These are phyloP conservation scores for Melitaea cinxia DNA, from an alignment of 1,140 invertebrate genomes.

Conservation along the genomic window DNA sequence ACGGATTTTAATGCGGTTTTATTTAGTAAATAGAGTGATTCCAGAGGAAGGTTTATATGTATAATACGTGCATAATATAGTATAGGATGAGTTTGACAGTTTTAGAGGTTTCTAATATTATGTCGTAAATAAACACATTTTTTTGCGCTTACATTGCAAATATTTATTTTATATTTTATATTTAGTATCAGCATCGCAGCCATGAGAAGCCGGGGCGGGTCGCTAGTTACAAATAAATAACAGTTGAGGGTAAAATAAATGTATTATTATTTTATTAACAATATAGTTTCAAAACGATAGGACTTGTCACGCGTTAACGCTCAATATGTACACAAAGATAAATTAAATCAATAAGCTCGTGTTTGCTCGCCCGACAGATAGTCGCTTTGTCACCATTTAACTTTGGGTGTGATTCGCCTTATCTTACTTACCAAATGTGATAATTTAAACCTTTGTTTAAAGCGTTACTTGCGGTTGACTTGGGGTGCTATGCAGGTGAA, in stretches of 20 bases:
- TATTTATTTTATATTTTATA: no score
- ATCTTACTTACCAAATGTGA: slow-evolving; percentile 39
- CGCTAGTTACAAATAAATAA: no score
- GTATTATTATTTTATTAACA: not conserved
- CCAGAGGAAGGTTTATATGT: no score
- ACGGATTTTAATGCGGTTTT: no score
- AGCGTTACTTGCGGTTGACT: not conserved
- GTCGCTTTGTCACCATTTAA: slow-evolving; percentile 58
- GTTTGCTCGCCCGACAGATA: slow-evolving; percentile 58
- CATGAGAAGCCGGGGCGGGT: no score
- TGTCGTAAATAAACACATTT: no score
- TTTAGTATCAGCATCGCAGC: no score
- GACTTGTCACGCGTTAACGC: slow-evolving; percentile 29
- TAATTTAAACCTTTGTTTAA: not conserved
- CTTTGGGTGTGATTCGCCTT: slow-evolving; percentile 62
- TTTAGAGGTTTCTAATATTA: no score
- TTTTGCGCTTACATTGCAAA: no score
- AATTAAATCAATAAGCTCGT: slow-evolving; percentile 68
- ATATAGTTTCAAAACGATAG: slow-evolving; percentile 15
- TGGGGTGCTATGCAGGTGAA: not conserved
- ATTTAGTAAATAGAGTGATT: no score
- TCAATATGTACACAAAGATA: slow-evolving; percentile 60
- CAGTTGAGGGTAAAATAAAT: not conserved
- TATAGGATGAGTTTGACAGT: no score
- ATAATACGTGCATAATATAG: no score